Evolutionary conservation across 2,797 vertebrate genomes (phyloP), one percentile per base, ranked within the genome.

Genomic region (Scomberomorus guttatus): DNA sequence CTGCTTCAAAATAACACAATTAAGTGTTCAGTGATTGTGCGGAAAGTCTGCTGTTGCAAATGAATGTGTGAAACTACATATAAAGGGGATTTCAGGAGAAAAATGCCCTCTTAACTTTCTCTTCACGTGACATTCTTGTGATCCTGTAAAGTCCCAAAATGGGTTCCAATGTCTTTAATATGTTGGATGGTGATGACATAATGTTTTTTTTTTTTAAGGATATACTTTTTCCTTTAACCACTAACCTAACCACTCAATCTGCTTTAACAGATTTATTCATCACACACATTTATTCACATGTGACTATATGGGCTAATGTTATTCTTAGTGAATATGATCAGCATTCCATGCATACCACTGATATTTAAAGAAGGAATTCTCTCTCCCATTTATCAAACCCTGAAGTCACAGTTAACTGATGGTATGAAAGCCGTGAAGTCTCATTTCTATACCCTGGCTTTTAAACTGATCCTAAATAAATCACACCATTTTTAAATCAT

Each of bases 301-400:
- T 66, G 50, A 14, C 58, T 61, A 46, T 72, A 51, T 66, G 34
- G 60, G 70, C 51, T 75, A 65, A 77, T 72, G 27, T 84, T 73
- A 60, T 82, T 79, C 60, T 54, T 17, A 18, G 55, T 55, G n/a
- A 79, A 57, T 24, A 50, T 62, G 27, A 77, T 82, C 18, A 51
- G 62, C 58, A 72, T 65, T 75, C 61, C 54, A 51, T 25, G 17
- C 13, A 42, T 60, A 56, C 72, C 62, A 32, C 18, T 58, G 65
- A 79, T 37, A 72, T 62, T 84, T 75, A 77, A 32, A 70, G 58
- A 39, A 58, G 11, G 6, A 61, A 17, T 64, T 56, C 13, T 3
- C 52, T 42, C 0, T 67, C 64, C 39, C 24, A 27, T 46, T 66
- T 34, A 39, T 25, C 17, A 77, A 58, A 44, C 52, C n/a, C 15